A percentile compares a stretch with the other conserved stretches of the same genome.
Conservation (phyloP, 2,888 invertebrate genomes). For the Ceriagrion tenellum region DNA sequence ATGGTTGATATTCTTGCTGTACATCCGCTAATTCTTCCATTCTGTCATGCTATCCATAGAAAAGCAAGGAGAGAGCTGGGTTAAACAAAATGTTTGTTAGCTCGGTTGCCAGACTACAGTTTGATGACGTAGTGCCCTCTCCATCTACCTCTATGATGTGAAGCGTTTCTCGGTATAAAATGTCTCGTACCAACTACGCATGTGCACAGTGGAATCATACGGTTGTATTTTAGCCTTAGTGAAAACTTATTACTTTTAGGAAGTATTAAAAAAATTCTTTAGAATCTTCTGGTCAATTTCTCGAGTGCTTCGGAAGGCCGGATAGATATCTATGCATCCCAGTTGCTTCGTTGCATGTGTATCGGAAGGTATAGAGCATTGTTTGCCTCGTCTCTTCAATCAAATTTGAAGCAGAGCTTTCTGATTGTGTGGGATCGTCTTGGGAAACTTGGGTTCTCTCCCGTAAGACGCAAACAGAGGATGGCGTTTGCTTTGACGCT, state of each 20-base stretch:
- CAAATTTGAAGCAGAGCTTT: not conserved
- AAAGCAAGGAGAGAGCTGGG: too few relatives aligned
- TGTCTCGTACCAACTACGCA: not conserved
- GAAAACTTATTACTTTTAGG: not conserved
- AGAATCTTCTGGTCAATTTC: too few relatives aligned
- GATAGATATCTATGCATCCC: not conserved
- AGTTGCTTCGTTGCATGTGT: not conserved
- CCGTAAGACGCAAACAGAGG: not conserved
- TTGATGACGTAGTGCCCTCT: too few relatives aligned
- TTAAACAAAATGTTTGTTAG: too few relatives aligned
- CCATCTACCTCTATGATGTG: too few relatives aligned
- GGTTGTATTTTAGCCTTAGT: not conserved
- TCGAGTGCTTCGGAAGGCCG: not conserved
- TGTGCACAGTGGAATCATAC: too few relatives aligned
- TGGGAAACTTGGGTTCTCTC: not conserved
- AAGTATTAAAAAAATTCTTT: too few relatives aligned
- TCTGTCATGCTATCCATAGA: too few relatives aligned
- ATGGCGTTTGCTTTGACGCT: not conserved
- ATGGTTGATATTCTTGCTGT: too few relatives aligned
- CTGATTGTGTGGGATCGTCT: not conserved
- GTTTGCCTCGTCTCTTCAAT: not conserved
- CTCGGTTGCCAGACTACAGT: too few relatives aligned
- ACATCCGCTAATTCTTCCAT: too few relatives aligned
- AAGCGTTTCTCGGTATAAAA: not conserved
- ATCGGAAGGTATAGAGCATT: not conserved